phyloP scores from a whole-genome alignment of 2,797 vertebrate genomes.

The Huso huso region DNA sequence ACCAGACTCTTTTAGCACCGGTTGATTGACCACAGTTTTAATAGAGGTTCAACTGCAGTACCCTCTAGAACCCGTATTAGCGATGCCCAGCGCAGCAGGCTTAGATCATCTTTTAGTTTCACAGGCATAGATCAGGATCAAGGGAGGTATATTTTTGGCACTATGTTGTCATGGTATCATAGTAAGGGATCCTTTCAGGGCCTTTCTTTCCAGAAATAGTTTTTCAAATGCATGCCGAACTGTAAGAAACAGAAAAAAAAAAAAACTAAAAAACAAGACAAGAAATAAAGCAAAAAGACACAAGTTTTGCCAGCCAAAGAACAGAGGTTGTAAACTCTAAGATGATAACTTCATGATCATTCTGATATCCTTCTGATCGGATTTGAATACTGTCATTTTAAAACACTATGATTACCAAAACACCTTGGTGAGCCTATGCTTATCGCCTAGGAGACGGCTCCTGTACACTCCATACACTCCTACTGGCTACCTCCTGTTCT shows the following conservation, averaged over 20 bases:
- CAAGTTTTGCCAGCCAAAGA: not conserved
- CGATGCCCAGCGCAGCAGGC: slow-evolving; percentile 40
- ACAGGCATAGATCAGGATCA: no score
- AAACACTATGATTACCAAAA: no score
- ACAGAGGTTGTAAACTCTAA: no score
- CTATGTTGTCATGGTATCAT: slow-evolving; percentile 17
- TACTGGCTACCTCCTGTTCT: slow-evolving; percentile 1
- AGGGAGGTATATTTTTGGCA: slow-evolving; percentile 28
- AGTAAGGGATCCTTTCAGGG: slow-evolving; percentile 20
- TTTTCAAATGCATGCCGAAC: slow-evolving; percentile 13
- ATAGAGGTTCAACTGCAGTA: slow-evolving; percentile 46
- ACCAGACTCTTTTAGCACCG: slow-evolving; percentile 14
- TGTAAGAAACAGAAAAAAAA: not conserved
- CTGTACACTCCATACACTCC: not conserved
- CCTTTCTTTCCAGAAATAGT: no score
- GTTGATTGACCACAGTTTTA: slow-evolving; percentile 26
- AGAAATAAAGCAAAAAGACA: not conserved
- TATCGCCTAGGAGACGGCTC: no score
- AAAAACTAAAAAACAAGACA: not conserved
- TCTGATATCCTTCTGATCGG: no score
- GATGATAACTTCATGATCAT: no score
- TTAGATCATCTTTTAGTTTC: slow-evolving; percentile 14
- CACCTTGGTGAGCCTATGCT: no score
- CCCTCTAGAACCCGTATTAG: slow-evolving; percentile 59
- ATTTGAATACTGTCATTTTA: no score